Evolutionary conservation across 1,140 invertebrate genomes (phyloP).

Genomic region (Drosophila lowei): DNA sequence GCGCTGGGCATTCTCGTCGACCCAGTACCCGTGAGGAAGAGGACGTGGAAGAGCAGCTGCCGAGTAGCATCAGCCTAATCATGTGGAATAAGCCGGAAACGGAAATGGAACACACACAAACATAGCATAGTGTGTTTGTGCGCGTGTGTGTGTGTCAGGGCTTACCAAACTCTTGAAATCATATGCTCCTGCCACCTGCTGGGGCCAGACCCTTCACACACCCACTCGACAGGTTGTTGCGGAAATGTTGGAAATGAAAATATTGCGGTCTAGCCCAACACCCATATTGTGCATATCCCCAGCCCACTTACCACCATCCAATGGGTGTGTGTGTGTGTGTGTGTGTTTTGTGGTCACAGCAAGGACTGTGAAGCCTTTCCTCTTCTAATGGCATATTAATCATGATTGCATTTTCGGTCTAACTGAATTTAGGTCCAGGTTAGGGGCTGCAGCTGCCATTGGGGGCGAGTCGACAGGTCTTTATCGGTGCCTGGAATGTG

Average conservation of each 20-base stretch:
- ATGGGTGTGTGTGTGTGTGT: neutral
- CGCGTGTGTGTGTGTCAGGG: constrained; percentile 36
- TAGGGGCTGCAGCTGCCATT: constrained; percentile 14
- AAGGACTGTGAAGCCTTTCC: too few relatives aligned
- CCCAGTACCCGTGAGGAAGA: neutral
- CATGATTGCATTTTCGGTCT: constrained; percentile 61
- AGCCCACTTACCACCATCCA: too few relatives aligned
- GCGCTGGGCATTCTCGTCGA: neutral
- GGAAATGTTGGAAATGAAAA: constrained; percentile 74
- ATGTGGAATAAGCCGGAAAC: constrained; percentile 77
- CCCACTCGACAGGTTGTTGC: constrained; percentile 9
- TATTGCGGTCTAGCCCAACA: constrained; percentile 58
- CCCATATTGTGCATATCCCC: neutral
- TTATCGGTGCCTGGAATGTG: constrained; percentile 17
- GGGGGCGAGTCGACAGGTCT: neutral
- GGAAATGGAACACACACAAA: constrained; percentile 66
- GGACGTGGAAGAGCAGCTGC: constrained; percentile 18
- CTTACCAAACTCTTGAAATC: constrained; percentile 51
- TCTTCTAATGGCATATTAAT: constrained; percentile 59
- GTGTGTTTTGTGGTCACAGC: too few relatives aligned
- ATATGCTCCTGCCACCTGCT: constrained; percentile 34
- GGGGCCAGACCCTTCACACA: neutral
- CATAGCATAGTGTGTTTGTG: neutral
- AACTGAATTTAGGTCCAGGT: constrained; percentile 37
- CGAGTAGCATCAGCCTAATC: constrained; percentile 75